A percentile compares a stretch with the other conserved stretches of the same genome.
These are phyloP conservation scores for Sciurus carolinensis DNA, from an alignment of 2,797 vertebrate species.

Conservation along the genomic window DNA sequence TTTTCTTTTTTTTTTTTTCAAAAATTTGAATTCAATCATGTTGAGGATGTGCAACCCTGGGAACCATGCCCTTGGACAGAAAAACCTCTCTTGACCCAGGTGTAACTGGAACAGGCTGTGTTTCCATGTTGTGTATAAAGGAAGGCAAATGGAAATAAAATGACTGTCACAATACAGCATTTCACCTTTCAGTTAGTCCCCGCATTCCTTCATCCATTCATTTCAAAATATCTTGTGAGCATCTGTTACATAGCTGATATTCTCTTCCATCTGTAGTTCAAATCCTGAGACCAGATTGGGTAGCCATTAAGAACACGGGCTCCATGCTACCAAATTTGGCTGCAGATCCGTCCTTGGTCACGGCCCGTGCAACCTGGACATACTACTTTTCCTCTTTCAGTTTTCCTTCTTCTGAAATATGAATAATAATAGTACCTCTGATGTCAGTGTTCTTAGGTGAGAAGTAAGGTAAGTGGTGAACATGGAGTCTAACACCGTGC, in stretches of 20 bases:
- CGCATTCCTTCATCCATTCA: not conserved
- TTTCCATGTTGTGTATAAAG: not conserved
- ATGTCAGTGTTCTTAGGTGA: not conserved
- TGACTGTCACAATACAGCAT: slow-evolving; percentile 40
- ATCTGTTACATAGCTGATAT: not conserved
- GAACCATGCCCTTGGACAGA: not conserved
- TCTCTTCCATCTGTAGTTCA: not conserved
- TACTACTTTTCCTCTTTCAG: not conserved
- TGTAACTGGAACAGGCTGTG: not conserved
- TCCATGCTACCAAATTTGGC: not conserved
- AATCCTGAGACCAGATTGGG: not conserved
- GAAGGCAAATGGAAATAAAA: slow-evolving; percentile 38
- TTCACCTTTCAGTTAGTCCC: not conserved
- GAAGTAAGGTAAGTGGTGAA: not conserved
- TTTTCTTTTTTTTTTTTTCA: not conserved
- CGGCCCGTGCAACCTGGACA: not conserved
- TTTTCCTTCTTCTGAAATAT: slow-evolving; percentile 31
- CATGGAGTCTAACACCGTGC: not conserved
- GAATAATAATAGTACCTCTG: not conserved
- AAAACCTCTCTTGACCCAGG: slow-evolving; percentile 31
- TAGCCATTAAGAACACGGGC: not conserved
- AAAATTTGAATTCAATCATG: slow-evolving; percentile 44
- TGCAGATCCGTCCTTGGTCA: not conserved
- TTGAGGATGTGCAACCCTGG: not conserved
- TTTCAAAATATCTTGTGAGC: not conserved